Conservation (phyloP, 2,797 vertebrate species). For the Galago senegalensis region DNA sequence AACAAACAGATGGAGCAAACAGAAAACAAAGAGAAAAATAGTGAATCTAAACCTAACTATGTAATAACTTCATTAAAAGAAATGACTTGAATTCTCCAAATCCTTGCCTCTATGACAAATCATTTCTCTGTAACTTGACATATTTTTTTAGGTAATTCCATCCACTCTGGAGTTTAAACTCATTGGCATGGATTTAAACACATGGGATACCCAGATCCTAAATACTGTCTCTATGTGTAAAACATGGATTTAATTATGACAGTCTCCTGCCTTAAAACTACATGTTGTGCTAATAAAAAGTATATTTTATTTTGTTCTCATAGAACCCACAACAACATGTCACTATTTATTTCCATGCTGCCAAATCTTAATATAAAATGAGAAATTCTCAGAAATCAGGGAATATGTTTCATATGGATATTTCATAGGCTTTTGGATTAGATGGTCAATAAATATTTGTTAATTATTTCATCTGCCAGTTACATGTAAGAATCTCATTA, state of each 20-base stretch:
- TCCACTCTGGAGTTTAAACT: not conserved
- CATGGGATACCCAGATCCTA: not conserved
- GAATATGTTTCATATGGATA: too few species aligned
- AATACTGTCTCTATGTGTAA: not conserved
- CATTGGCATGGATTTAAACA: not conserved
- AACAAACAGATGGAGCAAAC: not conserved
- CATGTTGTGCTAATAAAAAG: not conserved
- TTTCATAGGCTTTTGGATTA: not conserved
- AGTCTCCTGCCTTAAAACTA: not conserved
- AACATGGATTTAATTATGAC: not conserved
- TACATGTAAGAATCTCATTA: not conserved
- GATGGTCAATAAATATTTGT: not conserved
- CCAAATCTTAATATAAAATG: not conserved
- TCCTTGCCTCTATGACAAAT: not conserved
- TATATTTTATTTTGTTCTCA: not conserved
- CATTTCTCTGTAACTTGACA: not conserved
- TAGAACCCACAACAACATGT: not conserved
- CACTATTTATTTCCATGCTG: not conserved
- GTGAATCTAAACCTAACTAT: not conserved
- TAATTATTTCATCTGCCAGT: not conserved
- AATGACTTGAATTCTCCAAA: not conserved
- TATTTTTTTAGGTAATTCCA: not conserved
- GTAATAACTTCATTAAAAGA: not conserved
- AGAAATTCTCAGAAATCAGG: not conserved
- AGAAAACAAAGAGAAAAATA: not conserved